Evolutionary conservation across 2,888 invertebrate genomes (phyloP).

Genomic region (Lacanobia oleracea): DNA sequence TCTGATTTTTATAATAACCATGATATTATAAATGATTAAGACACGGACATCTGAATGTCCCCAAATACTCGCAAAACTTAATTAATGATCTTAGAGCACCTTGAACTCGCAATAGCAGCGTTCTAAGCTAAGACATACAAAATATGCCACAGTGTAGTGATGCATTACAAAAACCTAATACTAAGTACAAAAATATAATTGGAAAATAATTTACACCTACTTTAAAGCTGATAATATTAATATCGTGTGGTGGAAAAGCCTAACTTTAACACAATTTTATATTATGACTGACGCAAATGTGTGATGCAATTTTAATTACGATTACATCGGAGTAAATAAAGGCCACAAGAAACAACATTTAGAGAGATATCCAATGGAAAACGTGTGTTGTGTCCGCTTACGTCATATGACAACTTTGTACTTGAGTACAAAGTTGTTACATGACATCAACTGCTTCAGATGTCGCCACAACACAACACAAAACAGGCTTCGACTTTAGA

Average conservation of each 20-base stretch:
- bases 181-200: conserved; percentile 86
- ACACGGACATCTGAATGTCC: conserved; percentile 4
- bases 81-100: conserved; percentile 59
- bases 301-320: conserved; percentile 19
- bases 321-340: not conserved
- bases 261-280: conserved; percentile 48
- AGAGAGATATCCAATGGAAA: not conserved
- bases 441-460: not conserved
- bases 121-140: conserved; percentile 53
- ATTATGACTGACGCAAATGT: conserved; percentile 55
- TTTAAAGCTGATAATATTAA: conserved; percentile 84
- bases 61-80: conserved; percentile 29
- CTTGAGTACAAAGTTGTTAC: no score
- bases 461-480: not conserved
- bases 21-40: conserved; percentile 14
- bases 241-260: conserved; percentile 69
- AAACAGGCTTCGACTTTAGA: no score
- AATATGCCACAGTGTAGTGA: conserved; percentile 59
- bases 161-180: conserved; percentile 69
- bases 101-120: conserved; percentile 42
- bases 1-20: conserved; percentile 11
- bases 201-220: conserved; percentile 80
- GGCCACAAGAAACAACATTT: not conserved
- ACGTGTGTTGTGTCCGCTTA: not conserved
- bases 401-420: no score